Evolutionary conservation across 1,140 invertebrate genomes (phyloP).

Genomic region (Triops longicaudatus): DNA sequence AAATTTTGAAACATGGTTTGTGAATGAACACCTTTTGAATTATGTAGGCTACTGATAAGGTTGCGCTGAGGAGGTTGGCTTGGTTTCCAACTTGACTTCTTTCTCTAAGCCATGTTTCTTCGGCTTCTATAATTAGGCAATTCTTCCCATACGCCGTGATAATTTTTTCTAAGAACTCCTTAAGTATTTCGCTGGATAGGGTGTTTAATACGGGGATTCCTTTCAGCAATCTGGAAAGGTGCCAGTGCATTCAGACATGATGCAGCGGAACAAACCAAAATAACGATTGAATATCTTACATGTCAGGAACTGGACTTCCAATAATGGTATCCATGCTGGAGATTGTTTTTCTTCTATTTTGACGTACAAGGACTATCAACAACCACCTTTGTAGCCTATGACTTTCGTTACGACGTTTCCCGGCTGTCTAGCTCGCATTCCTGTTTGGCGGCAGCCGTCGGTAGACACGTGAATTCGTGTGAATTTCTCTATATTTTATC

Average conservation of each 20-base stretch:
- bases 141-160: background rate
- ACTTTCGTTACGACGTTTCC: background rate
- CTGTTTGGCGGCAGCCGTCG: background rate
- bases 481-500: background rate
- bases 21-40: background rate
- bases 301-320: background rate
- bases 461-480: background rate
- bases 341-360: background rate
- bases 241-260: too few relatives aligned
- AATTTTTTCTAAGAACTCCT: background rate
- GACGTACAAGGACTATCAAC: background rate
- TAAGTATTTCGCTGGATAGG: background rate
- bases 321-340: background rate
- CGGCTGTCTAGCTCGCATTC: background rate
- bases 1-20: background rate
- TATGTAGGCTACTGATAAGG: background rate
- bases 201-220: constrained; percentile 4
- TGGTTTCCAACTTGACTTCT: background rate
- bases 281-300: too few relatives aligned
- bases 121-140: background rate
- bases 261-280: too few relatives aligned
- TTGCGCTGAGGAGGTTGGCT: background rate
- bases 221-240: background rate
- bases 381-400: background rate
- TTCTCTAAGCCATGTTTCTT: background rate